Evolutionary conservation across 2,797 vertebrate genomes (phyloP), one percentile per base, ranked within the genome.

Genomic region (Sternarchorhynchus goeldii): DNA sequence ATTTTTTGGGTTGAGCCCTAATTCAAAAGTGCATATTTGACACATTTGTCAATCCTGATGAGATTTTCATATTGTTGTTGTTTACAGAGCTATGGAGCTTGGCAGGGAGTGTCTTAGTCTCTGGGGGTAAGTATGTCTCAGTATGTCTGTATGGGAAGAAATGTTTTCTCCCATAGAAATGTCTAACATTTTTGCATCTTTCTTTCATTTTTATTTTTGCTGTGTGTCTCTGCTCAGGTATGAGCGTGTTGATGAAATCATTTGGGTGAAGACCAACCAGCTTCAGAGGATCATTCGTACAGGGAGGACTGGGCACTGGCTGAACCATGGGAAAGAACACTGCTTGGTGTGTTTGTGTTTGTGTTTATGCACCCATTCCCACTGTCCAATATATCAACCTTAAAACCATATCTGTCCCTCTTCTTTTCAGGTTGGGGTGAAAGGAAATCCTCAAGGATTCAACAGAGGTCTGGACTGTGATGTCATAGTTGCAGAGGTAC

Each of bases 231-330:
- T 5, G 39, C 70, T 74, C 77, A 97, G 96, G 36, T 97, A 98
- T 4, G 96, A 97, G 57, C 93, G 95, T 0, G 94, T 96, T 0
- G 96, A 98, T 85, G 96, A 98, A 89, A 96, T 98, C 67, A 98
- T 98, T 74, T 98, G 96, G 96, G 96, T 98, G 82, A 98, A 98
- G 90, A 98, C 96, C 58, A 97, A 98, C 88, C 96, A 97, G 84
- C 92, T 98, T 58, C 96, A 98, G 86, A 93, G 95, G 74, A 97
- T 97, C 87, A 97, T 97, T 84, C 93, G 96, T 62, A 97, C 96
- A 0, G 96, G 96, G 29, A 91, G 96, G 20, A 97, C 96, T 0
- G 96, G 96, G 7, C 96, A 97, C 67, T 97, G 96, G 96, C 89
- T 97, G 71, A 97, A 97, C 88, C 96, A 97, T 2, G 96, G 96